Evolutionary conservation across 2,113 vertebrate genomes (phyloP), one percentile per base, ranked within the genome.

Genomic region (Trogon surrucura): DNA sequence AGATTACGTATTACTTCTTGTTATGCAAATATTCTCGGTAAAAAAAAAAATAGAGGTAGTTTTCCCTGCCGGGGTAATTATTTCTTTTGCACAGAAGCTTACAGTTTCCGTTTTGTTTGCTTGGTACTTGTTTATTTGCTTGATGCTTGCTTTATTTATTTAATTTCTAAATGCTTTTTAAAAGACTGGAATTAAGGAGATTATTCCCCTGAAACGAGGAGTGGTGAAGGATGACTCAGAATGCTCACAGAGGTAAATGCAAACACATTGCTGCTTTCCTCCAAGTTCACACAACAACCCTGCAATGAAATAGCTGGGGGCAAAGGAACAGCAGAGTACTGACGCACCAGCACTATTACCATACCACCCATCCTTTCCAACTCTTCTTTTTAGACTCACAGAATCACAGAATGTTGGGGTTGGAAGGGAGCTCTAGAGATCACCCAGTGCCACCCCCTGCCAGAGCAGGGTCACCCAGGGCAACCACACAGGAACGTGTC

Each of bases 21-120:
- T 71, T 89, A 85, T 30, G 32, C 61, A 67, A 50, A 54, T 77
- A 53, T 77, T 83, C 32, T 47, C 26, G 26, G 16, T 69, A 65
- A 36, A 69, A 93, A 88, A 94, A 90, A 88, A 41, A 62, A 8
- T 25, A 58, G 29, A 74, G 36, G 25, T 50, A 38, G 57, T 61
- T 87, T 91, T 57, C 84, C 85, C 81, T 89, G 66, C n/a, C 2
- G 6, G 16, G 11, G 16, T 94, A 83, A 71, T 80, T 34, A 77
- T 83, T 93, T 85, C 32, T 85, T 81, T 69, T 67, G 19, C 82
- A 84, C 13, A 88, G 57, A 94, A 56, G 56, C 69, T 88, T 62
- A 45, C 34, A 80, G 44, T 86, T 87, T 89, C 75, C 83, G 29
- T 73, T 85, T 85, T 83, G 20, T 91, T 96, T 91, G 17, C 25